Evolutionary conservation across 2,888 invertebrate species (phyloP).

Genomic region (Polydrusus pterygomalis): DNA sequence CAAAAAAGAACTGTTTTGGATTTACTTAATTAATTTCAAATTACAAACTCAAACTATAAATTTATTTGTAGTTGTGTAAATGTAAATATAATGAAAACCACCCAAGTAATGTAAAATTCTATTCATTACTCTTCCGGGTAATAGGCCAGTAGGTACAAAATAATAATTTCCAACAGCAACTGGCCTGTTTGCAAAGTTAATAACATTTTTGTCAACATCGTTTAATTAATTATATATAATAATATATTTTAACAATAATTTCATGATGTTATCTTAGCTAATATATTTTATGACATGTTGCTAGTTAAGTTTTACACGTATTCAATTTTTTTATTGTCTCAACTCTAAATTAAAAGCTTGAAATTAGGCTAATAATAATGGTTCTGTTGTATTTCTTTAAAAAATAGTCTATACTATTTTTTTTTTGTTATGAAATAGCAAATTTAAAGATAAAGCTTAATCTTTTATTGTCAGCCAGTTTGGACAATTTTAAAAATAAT

Average conservation of each 20-base stretch:
- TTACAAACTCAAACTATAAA: too few relatives aligned
- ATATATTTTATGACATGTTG: not conserved
- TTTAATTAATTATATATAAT: too few relatives aligned
- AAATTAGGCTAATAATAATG: slow-evolving; percentile 1
- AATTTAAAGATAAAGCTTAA: not conserved
- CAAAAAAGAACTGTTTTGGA: too few relatives aligned
- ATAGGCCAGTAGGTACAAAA: too few relatives aligned
- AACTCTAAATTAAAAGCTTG: not conserved
- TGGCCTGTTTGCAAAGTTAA: too few relatives aligned
- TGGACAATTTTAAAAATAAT: slow-evolving; percentile 7
- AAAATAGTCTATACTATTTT: not conserved
- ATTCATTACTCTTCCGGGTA: too few relatives aligned
- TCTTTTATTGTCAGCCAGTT: not conserved
- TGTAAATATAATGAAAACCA: too few relatives aligned
- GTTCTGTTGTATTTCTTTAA: not conserved
- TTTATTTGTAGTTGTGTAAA: too few relatives aligned
- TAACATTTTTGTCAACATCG: too few relatives aligned
- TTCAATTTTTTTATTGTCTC: not conserved
- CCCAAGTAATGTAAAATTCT: too few relatives aligned
- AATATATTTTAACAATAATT: not conserved
- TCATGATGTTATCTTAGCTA: slow-evolving; percentile 2
- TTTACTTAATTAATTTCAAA: too few relatives aligned
- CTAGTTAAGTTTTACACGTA: not conserved
- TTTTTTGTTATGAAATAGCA: slow-evolving; percentile 15
- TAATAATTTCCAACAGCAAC: too few relatives aligned